These are phyloP conservation scores for Germaria angustata DNA, from an alignment of 2,888 invertebrate genomes.

Conservation along the genomic window DNA sequence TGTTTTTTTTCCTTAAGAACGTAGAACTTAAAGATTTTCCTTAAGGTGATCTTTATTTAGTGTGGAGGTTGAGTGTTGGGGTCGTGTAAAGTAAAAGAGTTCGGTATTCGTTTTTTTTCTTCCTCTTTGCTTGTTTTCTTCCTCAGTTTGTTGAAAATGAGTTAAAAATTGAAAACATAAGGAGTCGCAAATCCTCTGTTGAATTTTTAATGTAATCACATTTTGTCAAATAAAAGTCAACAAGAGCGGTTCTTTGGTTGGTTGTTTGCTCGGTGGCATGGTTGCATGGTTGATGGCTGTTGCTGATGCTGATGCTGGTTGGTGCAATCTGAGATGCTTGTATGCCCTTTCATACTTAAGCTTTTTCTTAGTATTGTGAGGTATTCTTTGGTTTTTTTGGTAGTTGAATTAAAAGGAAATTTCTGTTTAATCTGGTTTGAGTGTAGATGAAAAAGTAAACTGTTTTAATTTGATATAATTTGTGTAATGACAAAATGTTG, in stretches of 20 bases:
- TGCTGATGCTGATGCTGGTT: too few relatives aligned
- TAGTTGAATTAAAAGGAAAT: constrained; percentile 17
- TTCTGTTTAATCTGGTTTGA: constrained; percentile 20
- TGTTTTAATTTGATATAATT: constrained; percentile 56
- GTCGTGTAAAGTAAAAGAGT: constrained; percentile 8
- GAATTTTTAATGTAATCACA: constrained; percentile 68
- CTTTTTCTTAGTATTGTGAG: constrained; percentile 9
- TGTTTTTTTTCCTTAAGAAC: not conserved
- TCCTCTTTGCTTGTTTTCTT: too few relatives aligned
- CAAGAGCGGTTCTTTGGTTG: constrained; percentile 44
- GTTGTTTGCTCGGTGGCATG: constrained; percentile 26
- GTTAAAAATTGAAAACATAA: constrained; percentile 65
- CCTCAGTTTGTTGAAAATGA: constrained; percentile 58
- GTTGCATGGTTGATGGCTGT: constrained; percentile 13
- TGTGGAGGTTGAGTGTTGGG: constrained; percentile 5
- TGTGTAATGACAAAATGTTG: constrained; percentile 50
- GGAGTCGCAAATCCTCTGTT: constrained; percentile 58
- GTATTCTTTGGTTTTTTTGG: not conserved
- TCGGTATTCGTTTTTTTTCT: not conserved
- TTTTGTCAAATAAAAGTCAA: constrained; percentile 69
- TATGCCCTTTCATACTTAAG: not conserved
- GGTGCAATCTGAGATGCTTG: constrained; percentile 28
- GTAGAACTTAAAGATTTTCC: constrained; percentile 45
- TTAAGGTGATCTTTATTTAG: constrained; percentile 18
- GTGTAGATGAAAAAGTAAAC: constrained; percentile 6